Conservation (phyloP, 2,113 vertebrate species). For the Camelus dromedarius region DNA sequence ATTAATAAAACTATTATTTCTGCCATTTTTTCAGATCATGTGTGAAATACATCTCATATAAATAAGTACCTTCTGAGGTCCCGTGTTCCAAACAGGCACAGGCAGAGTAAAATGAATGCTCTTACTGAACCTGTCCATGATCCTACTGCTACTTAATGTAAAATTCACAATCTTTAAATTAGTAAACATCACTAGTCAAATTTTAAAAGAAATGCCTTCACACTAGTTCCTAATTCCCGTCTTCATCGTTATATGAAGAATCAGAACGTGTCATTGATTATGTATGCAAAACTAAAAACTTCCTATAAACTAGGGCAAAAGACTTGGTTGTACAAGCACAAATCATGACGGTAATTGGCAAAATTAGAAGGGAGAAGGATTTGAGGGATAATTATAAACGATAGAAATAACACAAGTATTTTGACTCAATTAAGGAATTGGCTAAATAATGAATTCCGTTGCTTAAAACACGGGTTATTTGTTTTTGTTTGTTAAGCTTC, state of each 20-base stretch:
- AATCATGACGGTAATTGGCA: not conserved
- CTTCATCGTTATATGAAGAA: not conserved
- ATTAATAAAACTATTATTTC: constrained; percentile 15
- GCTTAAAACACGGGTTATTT: not conserved
- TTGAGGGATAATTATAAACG: not conserved
- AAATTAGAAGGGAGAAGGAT: not conserved
- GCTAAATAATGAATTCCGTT: not conserved
- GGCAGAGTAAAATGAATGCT: not conserved
- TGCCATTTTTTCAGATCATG: not conserved
- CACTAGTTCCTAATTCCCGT: not conserved
- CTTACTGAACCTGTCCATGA: not conserved
- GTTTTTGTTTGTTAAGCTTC: not conserved
- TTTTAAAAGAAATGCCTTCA: not conserved
- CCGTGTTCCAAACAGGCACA: not conserved
- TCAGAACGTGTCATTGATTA: not conserved
- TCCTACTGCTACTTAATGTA: not conserved
- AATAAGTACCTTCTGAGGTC: not conserved
- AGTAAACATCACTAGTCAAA: not conserved
- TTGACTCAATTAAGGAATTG: not conserved
- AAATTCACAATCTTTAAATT: constrained; percentile 31
- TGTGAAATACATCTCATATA: not conserved
- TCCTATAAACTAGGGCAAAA: not conserved
- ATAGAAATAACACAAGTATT: not conserved
- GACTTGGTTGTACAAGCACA: not conserved
- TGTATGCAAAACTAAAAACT: not conserved